These are phyloP conservation scores for Eupelmus urozonus DNA, from an alignment of 2,888 invertebrate species.

Conservation along the genomic window DNA sequence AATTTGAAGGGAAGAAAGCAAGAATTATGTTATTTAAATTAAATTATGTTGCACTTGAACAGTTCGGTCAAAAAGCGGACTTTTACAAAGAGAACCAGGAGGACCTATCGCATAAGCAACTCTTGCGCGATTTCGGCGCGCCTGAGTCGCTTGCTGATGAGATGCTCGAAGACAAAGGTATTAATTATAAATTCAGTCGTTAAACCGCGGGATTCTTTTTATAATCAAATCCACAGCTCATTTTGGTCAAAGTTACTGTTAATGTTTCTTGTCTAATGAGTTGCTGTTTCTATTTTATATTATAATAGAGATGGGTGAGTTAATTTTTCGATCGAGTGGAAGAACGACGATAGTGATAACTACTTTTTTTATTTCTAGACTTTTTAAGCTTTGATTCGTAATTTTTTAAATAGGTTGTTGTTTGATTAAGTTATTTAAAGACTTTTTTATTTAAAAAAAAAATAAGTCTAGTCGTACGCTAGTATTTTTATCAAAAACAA, in stretches of 20 bases:
- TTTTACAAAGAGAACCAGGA: constrained; percentile 85
- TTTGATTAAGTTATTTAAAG: no score
- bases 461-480: no score
- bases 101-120: constrained; percentile 83
- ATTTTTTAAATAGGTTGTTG: no score
- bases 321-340: not conserved
- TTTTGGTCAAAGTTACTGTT: not conserved
- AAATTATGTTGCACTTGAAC: not conserved
- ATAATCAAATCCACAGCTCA: no score
- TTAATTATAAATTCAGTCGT: no score
- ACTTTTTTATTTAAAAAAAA: no score
- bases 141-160: constrained; percentile 82
- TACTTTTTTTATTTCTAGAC: no score
- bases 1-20: no score
- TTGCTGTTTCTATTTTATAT: not conserved
- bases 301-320: not conserved
- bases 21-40: not conserved
- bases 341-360: no score
- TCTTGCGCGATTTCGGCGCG: constrained; percentile 85
- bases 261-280: not conserved
- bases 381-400: no score
- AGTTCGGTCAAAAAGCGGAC: constrained; percentile 89
- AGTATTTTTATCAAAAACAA: no score
- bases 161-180: constrained; percentile 90
- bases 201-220: no score